These are phyloP conservation scores for Nesometra sesokonis DNA, from an alignment of 35 echinoderm and acorn worm species.

Conservation along the genomic window DNA sequence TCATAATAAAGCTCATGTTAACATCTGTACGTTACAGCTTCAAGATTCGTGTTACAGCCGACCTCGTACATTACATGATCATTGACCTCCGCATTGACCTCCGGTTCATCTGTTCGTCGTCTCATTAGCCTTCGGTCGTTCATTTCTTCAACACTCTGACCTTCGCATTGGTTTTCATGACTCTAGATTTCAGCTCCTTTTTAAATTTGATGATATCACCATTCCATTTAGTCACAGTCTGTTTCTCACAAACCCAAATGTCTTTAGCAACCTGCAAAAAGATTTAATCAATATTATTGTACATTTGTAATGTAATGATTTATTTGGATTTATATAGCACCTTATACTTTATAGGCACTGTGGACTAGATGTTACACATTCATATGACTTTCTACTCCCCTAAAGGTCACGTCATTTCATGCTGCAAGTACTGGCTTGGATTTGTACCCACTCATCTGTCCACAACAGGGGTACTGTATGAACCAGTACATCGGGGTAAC, in stretches of 20 bases:
- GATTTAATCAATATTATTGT: background rate
- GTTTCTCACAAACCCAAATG: constrained; percentile 92
- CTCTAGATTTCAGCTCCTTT: constrained; percentile 37
- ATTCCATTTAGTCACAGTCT: constrained; percentile 74
- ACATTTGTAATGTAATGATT: background rate
- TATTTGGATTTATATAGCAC: too few relatives aligned
- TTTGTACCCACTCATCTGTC: too few relatives aligned
- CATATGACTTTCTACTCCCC: too few relatives aligned
- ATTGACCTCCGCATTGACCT: background rate
- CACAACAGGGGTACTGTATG: too few relatives aligned
- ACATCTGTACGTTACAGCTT: too few relatives aligned
- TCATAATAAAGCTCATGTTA: too few relatives aligned
- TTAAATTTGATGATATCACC: constrained; percentile 85
- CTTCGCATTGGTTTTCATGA: constrained; percentile 70
- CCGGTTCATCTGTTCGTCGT: background rate
- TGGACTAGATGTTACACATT: too few relatives aligned
- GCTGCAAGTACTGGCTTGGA: too few relatives aligned
- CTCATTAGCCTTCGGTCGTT: background rate
- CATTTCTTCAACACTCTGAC: background rate
- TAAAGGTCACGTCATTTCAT: too few relatives aligned
- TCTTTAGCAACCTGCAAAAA: constrained; percentile 70
- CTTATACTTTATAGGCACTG: background rate
- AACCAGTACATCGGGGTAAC: too few relatives aligned
- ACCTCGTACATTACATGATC: too few relatives aligned
- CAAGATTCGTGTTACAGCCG: too few relatives aligned